phyloP scores from a whole-genome alignment of 2,797 vertebrate genomes.

The Cossypha niveicapilla region DNA sequence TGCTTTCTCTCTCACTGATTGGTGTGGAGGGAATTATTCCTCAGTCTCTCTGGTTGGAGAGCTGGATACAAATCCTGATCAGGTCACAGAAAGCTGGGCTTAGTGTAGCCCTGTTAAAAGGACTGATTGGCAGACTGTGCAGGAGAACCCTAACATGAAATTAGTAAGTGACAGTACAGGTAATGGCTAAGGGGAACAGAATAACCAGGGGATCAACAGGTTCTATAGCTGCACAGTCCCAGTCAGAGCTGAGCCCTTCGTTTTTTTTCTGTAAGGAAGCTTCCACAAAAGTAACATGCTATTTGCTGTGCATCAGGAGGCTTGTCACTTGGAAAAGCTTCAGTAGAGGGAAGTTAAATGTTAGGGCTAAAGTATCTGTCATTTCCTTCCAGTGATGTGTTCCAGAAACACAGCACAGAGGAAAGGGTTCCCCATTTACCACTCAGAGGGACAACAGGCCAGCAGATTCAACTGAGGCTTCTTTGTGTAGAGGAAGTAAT shows the following conservation, averaged over 20 bases:
- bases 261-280: not conserved
- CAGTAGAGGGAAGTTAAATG: not conserved
- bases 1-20: constrained; percentile 64
- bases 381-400: not conserved
- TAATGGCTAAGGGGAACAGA: not conserved
- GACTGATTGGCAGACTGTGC: not conserved
- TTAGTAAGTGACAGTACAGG: not conserved
- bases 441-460: not conserved
- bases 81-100: not conserved
- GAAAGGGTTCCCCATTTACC: not conserved
- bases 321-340: constrained; percentile 1
- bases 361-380: not conserved
- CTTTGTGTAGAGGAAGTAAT: not conserved
- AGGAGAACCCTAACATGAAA: not conserved
- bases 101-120: not conserved
- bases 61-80: constrained; percentile 43
- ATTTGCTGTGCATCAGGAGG: not conserved
- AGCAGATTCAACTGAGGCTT: not conserved
- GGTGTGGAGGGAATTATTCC: constrained; percentile 65
- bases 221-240: not conserved
- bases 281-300: not conserved
- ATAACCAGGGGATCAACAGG: not conserved
- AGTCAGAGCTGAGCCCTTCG: not conserved
- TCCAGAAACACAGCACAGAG: not conserved
- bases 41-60: constrained; percentile 41